phyloP scores from a whole-genome alignment of 2,888 invertebrate genomes.

The Dugesia japonica region DNA sequence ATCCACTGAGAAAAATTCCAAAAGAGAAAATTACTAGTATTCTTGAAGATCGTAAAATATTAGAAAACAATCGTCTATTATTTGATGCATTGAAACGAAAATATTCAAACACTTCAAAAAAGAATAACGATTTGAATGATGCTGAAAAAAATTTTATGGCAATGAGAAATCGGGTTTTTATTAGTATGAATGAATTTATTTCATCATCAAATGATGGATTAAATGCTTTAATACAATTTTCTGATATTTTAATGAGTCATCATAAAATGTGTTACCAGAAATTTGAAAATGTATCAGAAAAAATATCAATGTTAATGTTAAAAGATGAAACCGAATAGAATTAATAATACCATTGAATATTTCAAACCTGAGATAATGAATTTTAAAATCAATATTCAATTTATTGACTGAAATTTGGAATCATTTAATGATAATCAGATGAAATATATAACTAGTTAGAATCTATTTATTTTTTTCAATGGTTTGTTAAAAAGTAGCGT shows the following conservation, averaged over 20 bases:
- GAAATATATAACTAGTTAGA: no score
- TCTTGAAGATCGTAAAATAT: neutral
- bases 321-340: no score
- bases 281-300: neutral
- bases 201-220: neutral
- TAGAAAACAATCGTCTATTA: neutral
- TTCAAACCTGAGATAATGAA: no score
- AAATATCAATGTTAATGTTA: no score
- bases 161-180: neutral
- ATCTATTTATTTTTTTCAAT: no score
- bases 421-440: no score
- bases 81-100: neutral
- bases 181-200: neutral
- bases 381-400: no score
- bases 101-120: neutral
- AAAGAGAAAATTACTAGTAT: neutral
- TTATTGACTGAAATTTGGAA: no score
- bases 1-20: neutral
- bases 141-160: neutral
- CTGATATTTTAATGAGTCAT: neutral
- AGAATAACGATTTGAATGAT: neutral
- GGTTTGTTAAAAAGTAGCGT: no score
- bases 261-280: neutral
- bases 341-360: no score
- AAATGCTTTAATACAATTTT: neutral